Evolutionary conservation across 2,888 invertebrate species (phyloP), one percentile per base, ranked within the genome.

Genomic region (Hydropsyche betteni): DNA sequence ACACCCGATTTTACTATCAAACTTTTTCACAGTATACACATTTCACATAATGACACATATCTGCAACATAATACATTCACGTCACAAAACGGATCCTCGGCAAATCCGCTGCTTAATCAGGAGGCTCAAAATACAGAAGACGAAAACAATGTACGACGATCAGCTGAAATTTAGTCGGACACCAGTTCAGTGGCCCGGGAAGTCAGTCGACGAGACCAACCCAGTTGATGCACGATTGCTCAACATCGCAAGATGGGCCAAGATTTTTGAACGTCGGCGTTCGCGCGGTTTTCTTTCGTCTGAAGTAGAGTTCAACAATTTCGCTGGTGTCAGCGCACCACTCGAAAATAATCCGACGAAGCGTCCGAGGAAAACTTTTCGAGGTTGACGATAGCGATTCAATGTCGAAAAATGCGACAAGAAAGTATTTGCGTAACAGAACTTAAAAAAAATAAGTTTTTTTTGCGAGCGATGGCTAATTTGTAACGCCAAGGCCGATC

Each of bases 341-440:
- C 44, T 44, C 44, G 12, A n/a, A 55, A 61, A 61, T 16, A 61
- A 61, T 61, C 33, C 24, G 61, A 16, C 34, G 12, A 61, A 12
- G n/a, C 51, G 51, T 12, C 2, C 16, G 24, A 5, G 34, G 5
- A n/a, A 33, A 8, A 12, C 16, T 14, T 55, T 55, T 6, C 55
- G 34, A 64, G 64, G 34, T 6, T 64, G 64, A 36, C 64, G 24
- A 36, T 34, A 36, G 8, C 34, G 12, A 34, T 64, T 64, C 64
- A 64, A 64, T 64, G 64, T 64, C 64, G 34, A 10, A 44, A 64
- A 64, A 64, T 36, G 64, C 64, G 64, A 64, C 64, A 64, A 64
- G 64, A 64, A 64, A 64, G 64, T 64, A 64, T 64, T 64, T 64
- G 64, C 64, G 64, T 64, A 64, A 64, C 64, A 16, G 44, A 33